These are phyloP conservation scores for Teleogryllus oceanicus DNA, from an alignment of 2,888 invertebrate genomes.

Conservation along the genomic window DNA sequence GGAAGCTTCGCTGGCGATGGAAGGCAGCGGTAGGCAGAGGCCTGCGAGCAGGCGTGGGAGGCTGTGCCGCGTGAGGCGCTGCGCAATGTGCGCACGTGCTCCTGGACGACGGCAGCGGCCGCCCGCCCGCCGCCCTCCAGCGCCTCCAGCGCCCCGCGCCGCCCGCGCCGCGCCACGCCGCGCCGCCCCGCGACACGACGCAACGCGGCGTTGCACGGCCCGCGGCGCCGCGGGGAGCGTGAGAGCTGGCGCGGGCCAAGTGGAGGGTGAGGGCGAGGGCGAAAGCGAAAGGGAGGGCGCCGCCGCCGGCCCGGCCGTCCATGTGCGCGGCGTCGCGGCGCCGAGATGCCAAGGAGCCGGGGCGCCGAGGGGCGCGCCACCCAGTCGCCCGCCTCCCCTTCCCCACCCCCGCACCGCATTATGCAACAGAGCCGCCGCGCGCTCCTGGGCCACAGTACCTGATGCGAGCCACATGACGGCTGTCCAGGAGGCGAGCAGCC, in stretches of 20 bases:
- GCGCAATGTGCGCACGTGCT: neutral
- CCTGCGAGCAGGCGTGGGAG: neutral
- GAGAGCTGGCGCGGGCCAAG: too few relatives aligned
- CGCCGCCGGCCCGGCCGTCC: neutral
- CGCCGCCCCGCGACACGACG: too few relatives aligned
- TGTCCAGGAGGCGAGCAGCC: slow-evolving; percentile 18
- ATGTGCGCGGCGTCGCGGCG: neutral
- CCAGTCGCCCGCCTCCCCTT: too few relatives aligned
- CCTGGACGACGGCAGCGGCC: neutral
- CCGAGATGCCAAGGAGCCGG: neutral
- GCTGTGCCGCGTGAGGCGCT: neutral
- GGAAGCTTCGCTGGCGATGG: neutral
- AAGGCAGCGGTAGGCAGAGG: neutral
- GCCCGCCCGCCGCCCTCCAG: neutral
- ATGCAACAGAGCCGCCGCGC: neutral
- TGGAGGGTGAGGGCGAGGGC: too few relatives aligned
- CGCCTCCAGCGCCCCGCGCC: neutral
- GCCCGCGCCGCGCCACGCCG: neutral
- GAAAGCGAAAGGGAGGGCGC: neutral
- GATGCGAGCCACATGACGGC: neutral
- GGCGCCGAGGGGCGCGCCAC: neutral
- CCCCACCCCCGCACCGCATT: neutral
- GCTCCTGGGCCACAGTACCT: neutral
- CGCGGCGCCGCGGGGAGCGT: too few relatives aligned
- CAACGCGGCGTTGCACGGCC: too few relatives aligned